phyloP scores from a whole-genome alignment of 2,113 vertebrate genomes.

The Tupaia chinensis region DNA sequence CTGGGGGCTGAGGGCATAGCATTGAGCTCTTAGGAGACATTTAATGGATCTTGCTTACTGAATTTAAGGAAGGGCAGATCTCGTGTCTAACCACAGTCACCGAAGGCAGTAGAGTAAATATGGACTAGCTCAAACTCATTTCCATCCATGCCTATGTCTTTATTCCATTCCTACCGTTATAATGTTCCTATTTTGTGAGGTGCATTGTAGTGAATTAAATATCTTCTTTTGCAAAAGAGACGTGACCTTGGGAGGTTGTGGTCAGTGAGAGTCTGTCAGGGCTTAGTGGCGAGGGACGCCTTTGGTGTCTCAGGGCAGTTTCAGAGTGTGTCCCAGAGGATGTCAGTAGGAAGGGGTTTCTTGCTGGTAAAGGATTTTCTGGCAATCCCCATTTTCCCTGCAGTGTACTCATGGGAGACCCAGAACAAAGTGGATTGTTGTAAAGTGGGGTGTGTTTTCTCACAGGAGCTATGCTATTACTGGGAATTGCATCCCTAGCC shows the following conservation, averaged over 20 bases:
- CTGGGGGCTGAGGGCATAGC: not conserved
- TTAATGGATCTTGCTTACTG: not conserved
- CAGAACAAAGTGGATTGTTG: not conserved
- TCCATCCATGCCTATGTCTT: not conserved
- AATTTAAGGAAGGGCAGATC: no score
- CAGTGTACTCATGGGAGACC: not conserved
- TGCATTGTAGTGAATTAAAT: not conserved
- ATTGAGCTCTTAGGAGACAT: accelerated
- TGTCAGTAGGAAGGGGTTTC: not conserved
- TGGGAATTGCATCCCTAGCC: not conserved
- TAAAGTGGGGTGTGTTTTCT: not conserved
- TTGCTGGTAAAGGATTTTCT: not conserved
- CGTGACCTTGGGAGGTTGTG: not conserved
- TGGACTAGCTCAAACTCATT: not conserved
- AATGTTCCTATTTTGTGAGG: not conserved
- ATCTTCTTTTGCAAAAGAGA: not conserved
- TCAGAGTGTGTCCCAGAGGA: not conserved
- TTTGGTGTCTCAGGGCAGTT: not conserved
- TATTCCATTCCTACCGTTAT: accelerated
- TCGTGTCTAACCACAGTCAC: not conserved
- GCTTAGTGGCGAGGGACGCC: not conserved
- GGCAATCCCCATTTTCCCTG: not conserved
- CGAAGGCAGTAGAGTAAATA: not conserved
- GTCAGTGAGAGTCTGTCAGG: not conserved
- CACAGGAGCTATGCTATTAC: not conserved